Evolutionary conservation across 2,888 invertebrate species (phyloP).

Genomic region (Caenorhabditis virilis): DNA sequence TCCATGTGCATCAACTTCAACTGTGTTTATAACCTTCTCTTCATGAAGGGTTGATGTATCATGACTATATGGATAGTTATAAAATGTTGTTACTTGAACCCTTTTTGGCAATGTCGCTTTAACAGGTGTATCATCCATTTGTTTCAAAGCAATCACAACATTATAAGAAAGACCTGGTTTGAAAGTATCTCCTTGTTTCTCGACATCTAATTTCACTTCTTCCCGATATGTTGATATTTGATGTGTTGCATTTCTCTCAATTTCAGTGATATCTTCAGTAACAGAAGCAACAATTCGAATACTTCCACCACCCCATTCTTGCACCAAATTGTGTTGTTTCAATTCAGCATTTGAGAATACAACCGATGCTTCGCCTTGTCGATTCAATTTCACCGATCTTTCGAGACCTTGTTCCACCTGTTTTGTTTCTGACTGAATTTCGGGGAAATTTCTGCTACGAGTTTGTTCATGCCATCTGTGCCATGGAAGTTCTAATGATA

Average conservation of each 20-base stretch:
- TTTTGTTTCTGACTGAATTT: neutral
- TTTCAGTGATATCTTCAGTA: conserved; percentile 82
- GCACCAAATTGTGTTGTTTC: conserved; percentile 55
- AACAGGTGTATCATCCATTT: conserved; percentile 65
- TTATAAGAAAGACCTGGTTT: conserved; percentile 85
- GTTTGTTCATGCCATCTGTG: conserved; percentile 47
- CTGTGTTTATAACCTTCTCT: conserved; percentile 62
- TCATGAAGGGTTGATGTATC: conserved; percentile 56
- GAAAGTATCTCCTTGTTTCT: conserved; percentile 84
- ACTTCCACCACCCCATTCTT: conserved; percentile 35
- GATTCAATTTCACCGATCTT: conserved; percentile 61
- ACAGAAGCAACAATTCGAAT: conserved; percentile 85
- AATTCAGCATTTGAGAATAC: conserved; percentile 64
- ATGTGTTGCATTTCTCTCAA: conserved; percentile 64
- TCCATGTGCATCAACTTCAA: conserved; percentile 68
- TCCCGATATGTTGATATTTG: conserved; percentile 79
- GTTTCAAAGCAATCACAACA: conserved; percentile 74
- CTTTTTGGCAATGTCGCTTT: conserved; percentile 61
- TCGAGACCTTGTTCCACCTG: conserved; percentile 54
- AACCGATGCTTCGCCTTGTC: conserved; percentile 63
- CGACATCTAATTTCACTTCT: conserved; percentile 79
- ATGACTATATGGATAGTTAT: conserved; percentile 63
- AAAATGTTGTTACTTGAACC: conserved; percentile 66
- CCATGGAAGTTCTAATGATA: conserved; percentile 56
- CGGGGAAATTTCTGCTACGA: neutral